Evolutionary conservation across 2,888 invertebrate genomes (phyloP).

Genomic region (Carterocephalus palaemon): DNA sequence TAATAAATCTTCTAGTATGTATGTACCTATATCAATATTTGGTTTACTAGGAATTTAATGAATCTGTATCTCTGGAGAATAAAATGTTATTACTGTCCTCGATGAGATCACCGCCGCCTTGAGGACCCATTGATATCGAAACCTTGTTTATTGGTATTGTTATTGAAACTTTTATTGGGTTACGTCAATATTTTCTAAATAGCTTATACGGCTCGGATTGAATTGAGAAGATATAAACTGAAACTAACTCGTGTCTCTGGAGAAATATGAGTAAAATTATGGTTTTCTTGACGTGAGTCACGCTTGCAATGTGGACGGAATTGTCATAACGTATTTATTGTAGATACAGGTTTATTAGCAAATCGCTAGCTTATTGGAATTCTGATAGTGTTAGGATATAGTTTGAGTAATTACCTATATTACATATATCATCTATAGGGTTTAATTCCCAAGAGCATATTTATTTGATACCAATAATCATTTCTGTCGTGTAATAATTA

Average conservation of each 20-base stretch:
- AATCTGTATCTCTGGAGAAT: slow-evolving; percentile 19
- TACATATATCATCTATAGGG: no score
- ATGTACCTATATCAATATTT: no score
- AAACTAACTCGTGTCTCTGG: not conserved
- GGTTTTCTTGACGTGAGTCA: not conserved
- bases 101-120: slow-evolving; percentile 57
- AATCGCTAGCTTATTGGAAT: no score
- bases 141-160: slow-evolving; percentile 1
- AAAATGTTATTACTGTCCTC: slow-evolving; percentile 37
- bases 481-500: no score
- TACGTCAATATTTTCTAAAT: not conserved
- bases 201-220: not conserved
- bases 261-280: not conserved
- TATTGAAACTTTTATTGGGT: slow-evolving; percentile 1
- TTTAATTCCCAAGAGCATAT: no score
- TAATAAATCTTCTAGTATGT: no score
- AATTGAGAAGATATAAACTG: not conserved
- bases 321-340: no score
- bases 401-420: no score
- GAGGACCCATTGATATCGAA: slow-evolving; percentile 1
- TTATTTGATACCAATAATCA: no score
- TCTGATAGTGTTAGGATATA: no score
- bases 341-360: no score
- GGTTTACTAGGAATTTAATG: no score
- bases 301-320: not conserved